phyloP scores from a whole-genome alignment of 1,140 invertebrate species.

The Diachasmimorpha longicaudata region DNA sequence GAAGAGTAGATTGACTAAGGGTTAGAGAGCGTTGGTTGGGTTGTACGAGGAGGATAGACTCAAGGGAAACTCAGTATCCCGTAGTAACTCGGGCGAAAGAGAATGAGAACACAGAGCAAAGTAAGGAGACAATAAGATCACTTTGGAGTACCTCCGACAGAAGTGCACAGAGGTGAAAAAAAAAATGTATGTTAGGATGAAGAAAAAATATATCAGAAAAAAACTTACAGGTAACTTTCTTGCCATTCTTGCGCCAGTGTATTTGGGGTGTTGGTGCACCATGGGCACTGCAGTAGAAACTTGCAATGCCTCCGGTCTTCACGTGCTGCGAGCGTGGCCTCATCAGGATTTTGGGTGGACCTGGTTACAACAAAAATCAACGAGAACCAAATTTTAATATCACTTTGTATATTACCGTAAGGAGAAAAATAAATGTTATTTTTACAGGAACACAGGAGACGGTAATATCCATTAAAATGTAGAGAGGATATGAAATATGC shows the following conservation, averaged over 20 bases:
- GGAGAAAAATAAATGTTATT: background rate
- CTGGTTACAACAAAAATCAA: slow-evolving; percentile 66
- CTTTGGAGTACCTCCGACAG: background rate
- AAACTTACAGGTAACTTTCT: slow-evolving; percentile 79
- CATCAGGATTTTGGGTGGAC: slow-evolving; percentile 89
- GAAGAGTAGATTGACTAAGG: slow-evolving; percentile 12
- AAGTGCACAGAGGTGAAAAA: background rate
- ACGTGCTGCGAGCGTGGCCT: slow-evolving; percentile 87
- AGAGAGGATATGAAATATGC: no score
- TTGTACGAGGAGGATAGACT: background rate
- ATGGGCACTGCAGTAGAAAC: slow-evolving; percentile 92
- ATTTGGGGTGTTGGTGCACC: slow-evolving; percentile 89
- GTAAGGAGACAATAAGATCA: slow-evolving; percentile 26
- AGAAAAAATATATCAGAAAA: background rate
- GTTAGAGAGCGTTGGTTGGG: background rate
- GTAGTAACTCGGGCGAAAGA: slow-evolving; percentile 13
- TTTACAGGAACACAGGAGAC: background rate
- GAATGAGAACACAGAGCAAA: slow-evolving; percentile 7
- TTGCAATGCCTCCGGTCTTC: slow-evolving; percentile 86
- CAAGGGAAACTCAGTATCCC: background rate
- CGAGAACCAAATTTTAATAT: background rate
- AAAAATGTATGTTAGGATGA: background rate
- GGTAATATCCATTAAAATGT: no score
- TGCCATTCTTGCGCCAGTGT: slow-evolving; percentile 90
- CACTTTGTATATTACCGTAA: background rate